These are phyloP conservation scores for Ashinkailepas kermadecensis DNA, from an alignment of 2,888 invertebrate genomes.

Conservation along the genomic window DNA sequence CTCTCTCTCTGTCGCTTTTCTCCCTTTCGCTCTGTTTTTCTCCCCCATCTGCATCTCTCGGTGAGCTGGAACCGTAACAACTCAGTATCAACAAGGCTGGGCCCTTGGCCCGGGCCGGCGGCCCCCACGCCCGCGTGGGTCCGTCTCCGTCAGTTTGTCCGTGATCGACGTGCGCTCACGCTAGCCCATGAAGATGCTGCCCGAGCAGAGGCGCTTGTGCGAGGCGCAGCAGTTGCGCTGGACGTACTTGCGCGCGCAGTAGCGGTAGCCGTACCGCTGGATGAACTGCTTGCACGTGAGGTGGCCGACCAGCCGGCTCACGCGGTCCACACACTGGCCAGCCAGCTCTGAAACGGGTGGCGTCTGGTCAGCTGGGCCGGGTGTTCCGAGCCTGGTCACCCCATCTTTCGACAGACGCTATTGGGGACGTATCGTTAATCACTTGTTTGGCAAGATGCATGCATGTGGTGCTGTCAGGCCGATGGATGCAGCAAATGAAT, in stretches of 20 bases:
- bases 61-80: neutral
- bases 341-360: slow-evolving; percentile 27
- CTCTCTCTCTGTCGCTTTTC: too few relatives aligned
- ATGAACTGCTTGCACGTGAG: slow-evolving; percentile 46
- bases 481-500: too few relatives aligned
- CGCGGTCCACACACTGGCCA: slow-evolving; percentile 39
- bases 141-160: neutral
- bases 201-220: slow-evolving; percentile 35
- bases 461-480: too few relatives aligned
- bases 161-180: neutral
- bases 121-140: neutral
- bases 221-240: slow-evolving; percentile 46
- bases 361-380: too few relatives aligned
- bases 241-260: slow-evolving; percentile 46
- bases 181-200: slow-evolving; percentile 12
- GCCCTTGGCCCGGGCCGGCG: neutral
- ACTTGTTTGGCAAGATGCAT: too few relatives aligned
- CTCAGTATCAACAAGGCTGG: neutral
- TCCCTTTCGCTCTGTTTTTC: too few relatives aligned
- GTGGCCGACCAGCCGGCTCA: slow-evolving; percentile 40
- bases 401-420: too few relatives aligned
- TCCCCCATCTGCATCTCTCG: too few relatives aligned
- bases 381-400: too few relatives aligned
- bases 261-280: slow-evolving; percentile 44
- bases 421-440: too few relatives aligned